Conservation (phyloP, 2,888 invertebrate species). For the Laspeyria flexula region DNA sequence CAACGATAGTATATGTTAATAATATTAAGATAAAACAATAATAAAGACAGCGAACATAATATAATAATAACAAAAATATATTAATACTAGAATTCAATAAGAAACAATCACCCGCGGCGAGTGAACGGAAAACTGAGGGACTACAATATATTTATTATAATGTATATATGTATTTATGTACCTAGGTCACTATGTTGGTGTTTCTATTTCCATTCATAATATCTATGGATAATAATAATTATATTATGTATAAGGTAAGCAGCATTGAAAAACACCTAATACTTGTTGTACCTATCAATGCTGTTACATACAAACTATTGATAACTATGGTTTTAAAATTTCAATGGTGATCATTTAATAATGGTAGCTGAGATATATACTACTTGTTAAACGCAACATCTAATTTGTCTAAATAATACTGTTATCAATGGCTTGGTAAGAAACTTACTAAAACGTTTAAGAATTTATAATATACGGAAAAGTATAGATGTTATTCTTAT, state of each 20-base stretch:
- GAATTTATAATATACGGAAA: conserved; percentile 67
- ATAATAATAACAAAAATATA: conserved; percentile 78
- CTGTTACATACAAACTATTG: conserved; percentile 74
- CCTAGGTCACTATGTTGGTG: conserved; percentile 83
- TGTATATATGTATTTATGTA: conserved; percentile 73
- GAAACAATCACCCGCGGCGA: conserved; percentile 64
- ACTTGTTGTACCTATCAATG: conserved; percentile 57
- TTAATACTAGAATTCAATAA: conserved; percentile 70
- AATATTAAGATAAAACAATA: conserved; percentile 68
- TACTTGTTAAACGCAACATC: conserved; percentile 77
- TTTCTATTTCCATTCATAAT: conserved; percentile 80
- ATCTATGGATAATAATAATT: conserved; percentile 69
- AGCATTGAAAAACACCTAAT: conserved; percentile 60
- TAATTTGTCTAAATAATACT: conserved; percentile 85
- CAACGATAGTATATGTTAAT: conserved; percentile 61
- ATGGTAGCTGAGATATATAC: conserved; percentile 77
- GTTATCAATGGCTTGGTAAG: conserved; percentile 86
- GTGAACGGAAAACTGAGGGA: conserved; percentile 55
- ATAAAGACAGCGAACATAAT: conserved; percentile 73
- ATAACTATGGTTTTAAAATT: conserved; percentile 71
- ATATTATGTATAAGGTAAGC: conserved; percentile 56
- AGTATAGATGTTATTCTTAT: conserved; percentile 60
- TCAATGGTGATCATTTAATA: conserved; percentile 67
- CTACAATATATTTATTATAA: conserved; percentile 65
- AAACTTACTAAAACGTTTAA: conserved; percentile 74